Evolutionary conservation across 2,113 vertebrate species (phyloP).

Genomic region (Callospermophilus lateralis): DNA sequence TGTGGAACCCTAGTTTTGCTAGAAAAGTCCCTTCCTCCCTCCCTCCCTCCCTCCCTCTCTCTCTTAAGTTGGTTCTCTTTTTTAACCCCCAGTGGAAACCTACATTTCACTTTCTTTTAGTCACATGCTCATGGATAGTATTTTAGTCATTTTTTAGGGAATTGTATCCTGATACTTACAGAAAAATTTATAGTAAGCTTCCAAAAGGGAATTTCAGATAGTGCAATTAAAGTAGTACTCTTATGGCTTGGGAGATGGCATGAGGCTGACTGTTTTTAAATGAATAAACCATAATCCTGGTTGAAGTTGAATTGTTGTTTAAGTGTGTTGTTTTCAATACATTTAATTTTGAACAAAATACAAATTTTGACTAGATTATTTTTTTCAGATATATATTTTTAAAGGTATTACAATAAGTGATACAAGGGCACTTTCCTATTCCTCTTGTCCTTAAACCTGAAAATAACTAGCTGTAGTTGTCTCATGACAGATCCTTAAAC

Average conservation of each 20-base stretch:
- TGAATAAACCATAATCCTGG: background rate
- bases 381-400: conserved; percentile 1
- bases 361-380: conserved; percentile 29
- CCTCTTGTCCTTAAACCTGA: background rate
- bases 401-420: background rate
- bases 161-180: background rate
- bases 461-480: background rate
- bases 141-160: conserved; percentile 43
- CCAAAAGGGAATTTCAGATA: conserved; percentile 22
- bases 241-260: background rate
- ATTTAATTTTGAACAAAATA: background rate
- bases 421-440: background rate
- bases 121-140: background rate
- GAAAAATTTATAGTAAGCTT: conserved; percentile 4
- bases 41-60: too few species aligned
- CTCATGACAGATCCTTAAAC: background rate
- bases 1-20: background rate
- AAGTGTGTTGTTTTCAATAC: background rate
- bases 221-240: background rate
- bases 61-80: background rate
- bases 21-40: background rate
- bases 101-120: conserved; percentile 14
- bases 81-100: background rate
- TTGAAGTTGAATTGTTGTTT: conserved; percentile 9
- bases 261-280: background rate